Evolutionary conservation across 1,140 invertebrate genomes (phyloP).

Genomic region (Drosophila lacteicornis): DNA sequence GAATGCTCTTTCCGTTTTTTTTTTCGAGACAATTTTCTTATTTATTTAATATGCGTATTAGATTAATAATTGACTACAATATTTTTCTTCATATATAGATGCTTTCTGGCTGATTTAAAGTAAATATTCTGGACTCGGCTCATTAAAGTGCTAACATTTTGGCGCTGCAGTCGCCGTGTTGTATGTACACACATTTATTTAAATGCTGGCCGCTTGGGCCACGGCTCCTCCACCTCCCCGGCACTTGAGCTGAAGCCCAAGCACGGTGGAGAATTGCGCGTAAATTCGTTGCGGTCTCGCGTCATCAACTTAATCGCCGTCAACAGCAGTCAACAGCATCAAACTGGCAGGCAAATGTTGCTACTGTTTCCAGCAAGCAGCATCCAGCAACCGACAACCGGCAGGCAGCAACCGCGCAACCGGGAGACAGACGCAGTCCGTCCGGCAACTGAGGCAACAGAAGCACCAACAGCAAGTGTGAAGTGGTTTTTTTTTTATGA

Average conservation of each 20-base stretch:
- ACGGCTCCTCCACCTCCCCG: slow-evolving; percentile 21
- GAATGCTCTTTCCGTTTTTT: too few species aligned
- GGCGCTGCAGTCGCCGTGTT: slow-evolving; percentile 3
- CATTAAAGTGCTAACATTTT: slow-evolving; percentile 55
- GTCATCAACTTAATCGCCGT: slow-evolving; percentile 83
- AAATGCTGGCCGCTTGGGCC: slow-evolving; percentile 63
- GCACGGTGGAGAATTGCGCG: slow-evolving; percentile 78
- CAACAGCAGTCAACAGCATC: slow-evolving; percentile 81
- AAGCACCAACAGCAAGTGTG: slow-evolving; percentile 56
- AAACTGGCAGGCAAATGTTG: slow-evolving; percentile 80
- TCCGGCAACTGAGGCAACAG: slow-evolving; percentile 36
- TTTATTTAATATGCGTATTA: too few species aligned
- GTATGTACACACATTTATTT: slow-evolving; percentile 64
- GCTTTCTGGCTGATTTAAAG: background rate
- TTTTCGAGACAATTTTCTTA: too few species aligned
- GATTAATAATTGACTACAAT: too few species aligned
- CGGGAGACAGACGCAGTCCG: slow-evolving; percentile 36
- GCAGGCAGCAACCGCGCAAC: slow-evolving; percentile 11
- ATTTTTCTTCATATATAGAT: too few species aligned
- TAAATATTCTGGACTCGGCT: background rate
- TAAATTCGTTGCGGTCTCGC: slow-evolving; percentile 82
- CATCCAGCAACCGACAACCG: slow-evolving; percentile 32
- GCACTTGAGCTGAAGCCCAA: slow-evolving; percentile 49
- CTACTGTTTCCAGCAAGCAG: slow-evolving; percentile 73
- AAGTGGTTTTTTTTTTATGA: slow-evolving; percentile 73